Evolutionary conservation across 2,888 invertebrate genomes (phyloP).

Genomic region (Ecliptopera silaceata): DNA sequence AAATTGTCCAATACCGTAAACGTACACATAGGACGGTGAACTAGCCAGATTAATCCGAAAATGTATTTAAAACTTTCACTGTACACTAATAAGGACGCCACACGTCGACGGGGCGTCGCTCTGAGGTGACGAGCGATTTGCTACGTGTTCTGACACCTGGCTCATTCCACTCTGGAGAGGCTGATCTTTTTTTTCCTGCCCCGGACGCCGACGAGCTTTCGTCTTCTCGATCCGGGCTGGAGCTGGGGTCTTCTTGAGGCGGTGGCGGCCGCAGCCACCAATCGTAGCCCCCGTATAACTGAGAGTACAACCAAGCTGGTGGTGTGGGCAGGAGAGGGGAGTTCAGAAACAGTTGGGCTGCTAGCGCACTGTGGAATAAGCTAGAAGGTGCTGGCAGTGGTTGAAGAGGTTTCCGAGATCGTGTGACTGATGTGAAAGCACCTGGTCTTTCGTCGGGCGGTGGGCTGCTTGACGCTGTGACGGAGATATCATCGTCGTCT

Average conservation of each 20-base stretch:
- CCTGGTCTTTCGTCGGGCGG: constrained; percentile 81
- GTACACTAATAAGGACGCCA: constrained; percentile 88
- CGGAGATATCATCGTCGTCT: constrained; percentile 85
- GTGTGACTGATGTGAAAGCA: constrained; percentile 79
- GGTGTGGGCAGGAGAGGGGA: constrained; percentile 89
- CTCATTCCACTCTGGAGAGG: constrained; percentile 80
- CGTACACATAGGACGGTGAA: constrained; percentile 60
- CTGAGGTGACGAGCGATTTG: constrained; percentile 70
- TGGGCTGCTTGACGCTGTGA: constrained; percentile 83
- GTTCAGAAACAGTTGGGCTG: constrained; percentile 89
- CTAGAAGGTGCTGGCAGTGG: constrained; percentile 76
- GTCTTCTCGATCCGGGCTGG: constrained; percentile 74
- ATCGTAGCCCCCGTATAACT: constrained; percentile 88
- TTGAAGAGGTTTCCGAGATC: constrained; percentile 71
- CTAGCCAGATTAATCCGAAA: constrained; percentile 41
- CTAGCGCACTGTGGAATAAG: constrained; percentile 77
- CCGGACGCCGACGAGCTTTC: constrained; percentile 67
- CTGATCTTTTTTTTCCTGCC: constrained; percentile 76
- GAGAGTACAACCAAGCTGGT: constrained; percentile 90
- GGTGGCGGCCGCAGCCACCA: constrained; percentile 85
- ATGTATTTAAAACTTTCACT: constrained; percentile 34
- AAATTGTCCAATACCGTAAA: constrained; percentile 44
- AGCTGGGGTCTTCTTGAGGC: constrained; percentile 70
- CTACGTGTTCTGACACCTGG: constrained; percentile 73
- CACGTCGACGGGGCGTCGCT: constrained; percentile 85